Evolutionary conservation across 2,113 vertebrate species (phyloP).

Genomic region (Delphinapterus leucas): DNA sequence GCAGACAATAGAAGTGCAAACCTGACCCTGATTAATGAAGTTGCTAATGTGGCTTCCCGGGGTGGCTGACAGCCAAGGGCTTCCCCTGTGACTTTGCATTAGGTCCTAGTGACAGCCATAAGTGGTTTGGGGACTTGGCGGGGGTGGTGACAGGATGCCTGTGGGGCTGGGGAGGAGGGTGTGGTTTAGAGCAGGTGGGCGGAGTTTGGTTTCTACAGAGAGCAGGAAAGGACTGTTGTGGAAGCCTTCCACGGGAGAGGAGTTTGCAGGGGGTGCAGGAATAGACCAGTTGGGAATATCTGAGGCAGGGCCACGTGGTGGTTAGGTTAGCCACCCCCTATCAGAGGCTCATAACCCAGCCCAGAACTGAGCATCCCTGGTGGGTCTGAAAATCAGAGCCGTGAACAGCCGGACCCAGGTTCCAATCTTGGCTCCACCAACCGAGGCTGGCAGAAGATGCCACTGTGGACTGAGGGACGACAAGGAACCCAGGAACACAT

Average conservation of each 20-base stretch:
- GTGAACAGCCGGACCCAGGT: background rate
- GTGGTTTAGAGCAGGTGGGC: background rate
- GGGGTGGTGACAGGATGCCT: background rate
- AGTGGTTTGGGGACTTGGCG: background rate
- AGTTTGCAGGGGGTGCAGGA: background rate
- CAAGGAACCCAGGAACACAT: background rate
- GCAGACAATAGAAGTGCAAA: constrained; percentile 3
- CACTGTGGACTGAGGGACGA: background rate
- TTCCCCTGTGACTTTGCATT: constrained; percentile 13
- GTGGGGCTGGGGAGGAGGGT: background rate
- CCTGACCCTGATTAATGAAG: constrained; percentile 40
- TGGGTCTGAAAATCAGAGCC: background rate
- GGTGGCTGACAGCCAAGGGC: background rate
- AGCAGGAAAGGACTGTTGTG: background rate
- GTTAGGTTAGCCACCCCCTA: background rate
- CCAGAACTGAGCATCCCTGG: background rate
- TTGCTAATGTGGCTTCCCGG: constrained; percentile 5
- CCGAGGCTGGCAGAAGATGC: background rate
- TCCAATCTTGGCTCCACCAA: background rate
- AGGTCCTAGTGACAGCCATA: background rate
- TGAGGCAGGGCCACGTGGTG: background rate
- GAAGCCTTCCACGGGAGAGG: background rate
- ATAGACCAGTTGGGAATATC: rapidly evolving
- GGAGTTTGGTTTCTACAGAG: background rate
- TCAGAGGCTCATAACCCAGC: background rate